Evolutionary conservation across 2,113 vertebrate species (phyloP).

Genomic region (Haplochromis vanheusdeni): DNA sequence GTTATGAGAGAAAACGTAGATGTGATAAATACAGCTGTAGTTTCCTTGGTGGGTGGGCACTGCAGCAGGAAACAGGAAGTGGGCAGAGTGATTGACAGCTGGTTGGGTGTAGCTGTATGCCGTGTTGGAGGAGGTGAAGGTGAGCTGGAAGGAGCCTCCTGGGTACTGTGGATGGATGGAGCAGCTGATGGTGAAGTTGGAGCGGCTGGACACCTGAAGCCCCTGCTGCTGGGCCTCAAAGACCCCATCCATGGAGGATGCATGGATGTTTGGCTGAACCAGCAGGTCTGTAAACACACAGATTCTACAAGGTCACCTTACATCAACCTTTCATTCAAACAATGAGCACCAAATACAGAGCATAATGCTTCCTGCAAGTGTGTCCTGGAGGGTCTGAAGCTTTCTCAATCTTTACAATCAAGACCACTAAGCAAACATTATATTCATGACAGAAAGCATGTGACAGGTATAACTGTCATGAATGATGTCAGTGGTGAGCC

Average conservation of each 20-base stretch:
- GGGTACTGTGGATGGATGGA: accelerated
- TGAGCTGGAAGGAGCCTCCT: too few species aligned
- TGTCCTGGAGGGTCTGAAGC: background rate
- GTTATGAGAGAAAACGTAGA: background rate
- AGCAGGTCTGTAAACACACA: too few species aligned
- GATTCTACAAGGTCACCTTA: too few species aligned
- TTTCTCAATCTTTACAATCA: background rate
- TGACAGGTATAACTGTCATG: background rate
- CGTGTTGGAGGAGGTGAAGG: too few species aligned
- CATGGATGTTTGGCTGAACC: too few species aligned
- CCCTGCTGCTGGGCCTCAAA: too few species aligned
- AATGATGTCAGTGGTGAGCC: background rate
- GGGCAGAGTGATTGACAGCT: background rate
- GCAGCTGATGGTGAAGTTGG: too few species aligned
- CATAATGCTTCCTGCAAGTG: too few species aligned
- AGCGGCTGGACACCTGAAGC: too few species aligned
- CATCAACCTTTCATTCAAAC: too few species aligned
- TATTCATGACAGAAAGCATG: background rate
- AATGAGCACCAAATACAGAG: background rate
- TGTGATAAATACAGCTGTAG: background rate
- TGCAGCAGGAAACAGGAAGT: background rate
- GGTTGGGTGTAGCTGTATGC: too few species aligned
- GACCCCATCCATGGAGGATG: too few species aligned
- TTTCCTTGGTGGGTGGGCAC: background rate
- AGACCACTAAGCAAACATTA: background rate